Percentiles rank a stretch among this genome's conserved stretches.
Evolutionary conservation across 2,797 vertebrate species (phyloP).

Genomic region (Falco berigora): DNA sequence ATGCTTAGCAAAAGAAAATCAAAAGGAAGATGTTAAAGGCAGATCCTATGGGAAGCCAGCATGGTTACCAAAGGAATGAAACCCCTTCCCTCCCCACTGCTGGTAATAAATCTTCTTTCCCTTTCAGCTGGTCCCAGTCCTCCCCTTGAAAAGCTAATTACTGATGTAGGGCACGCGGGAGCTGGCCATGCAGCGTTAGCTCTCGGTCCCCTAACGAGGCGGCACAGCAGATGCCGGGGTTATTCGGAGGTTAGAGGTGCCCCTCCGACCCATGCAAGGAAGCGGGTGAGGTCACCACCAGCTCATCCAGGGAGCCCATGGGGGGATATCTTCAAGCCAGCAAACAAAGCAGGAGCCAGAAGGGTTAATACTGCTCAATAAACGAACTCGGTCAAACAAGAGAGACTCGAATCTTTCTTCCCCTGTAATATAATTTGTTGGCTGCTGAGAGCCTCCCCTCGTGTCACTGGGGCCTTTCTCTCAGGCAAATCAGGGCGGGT

Average conservation of each 20-base stretch:
- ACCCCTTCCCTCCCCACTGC: neutral
- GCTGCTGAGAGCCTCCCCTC: neutral
- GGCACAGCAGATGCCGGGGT: neutral
- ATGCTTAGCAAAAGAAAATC: neutral
- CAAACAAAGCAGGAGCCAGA: slow-evolving; percentile 2
- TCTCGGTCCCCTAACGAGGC: neutral
- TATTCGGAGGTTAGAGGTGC: neutral
- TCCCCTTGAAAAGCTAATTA: neutral
- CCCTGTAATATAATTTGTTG: neutral
- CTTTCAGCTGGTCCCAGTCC: neutral
- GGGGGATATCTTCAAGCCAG: neutral
- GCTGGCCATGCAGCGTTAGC: neutral
- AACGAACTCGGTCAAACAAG: neutral
- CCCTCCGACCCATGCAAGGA: neutral
- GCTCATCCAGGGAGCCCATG: neutral
- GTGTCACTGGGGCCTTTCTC: neutral
- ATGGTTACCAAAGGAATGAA: neutral
- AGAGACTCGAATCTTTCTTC: neutral
- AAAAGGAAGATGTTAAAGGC: neutral
- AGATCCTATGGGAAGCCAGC: neutral
- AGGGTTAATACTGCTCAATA: slow-evolving; percentile 9
- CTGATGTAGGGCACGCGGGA: neutral
- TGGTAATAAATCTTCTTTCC: neutral
- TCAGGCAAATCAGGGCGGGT: neutral
- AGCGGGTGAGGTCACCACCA: neutral